These are phyloP conservation scores for Gymnoscelis rufifasciata DNA, from an alignment of 2,888 invertebrate genomes.

Conservation along the genomic window DNA sequence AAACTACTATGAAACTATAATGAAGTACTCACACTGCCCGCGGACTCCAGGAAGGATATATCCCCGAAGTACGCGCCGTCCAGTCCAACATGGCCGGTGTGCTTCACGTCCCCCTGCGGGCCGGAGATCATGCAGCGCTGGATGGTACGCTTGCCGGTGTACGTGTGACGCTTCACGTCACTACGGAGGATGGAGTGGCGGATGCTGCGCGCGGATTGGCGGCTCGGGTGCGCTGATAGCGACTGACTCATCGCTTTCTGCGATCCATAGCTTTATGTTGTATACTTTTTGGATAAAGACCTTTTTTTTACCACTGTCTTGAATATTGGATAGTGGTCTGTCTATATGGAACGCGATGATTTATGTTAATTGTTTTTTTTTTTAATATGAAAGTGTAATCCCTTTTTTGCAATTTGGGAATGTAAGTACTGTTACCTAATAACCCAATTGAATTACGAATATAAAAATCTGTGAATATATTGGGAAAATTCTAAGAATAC, in stretches of 20 bases:
- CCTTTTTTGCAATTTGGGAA: too few species aligned
- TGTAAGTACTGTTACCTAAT: too few species aligned
- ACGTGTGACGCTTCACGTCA: constrained; percentile 72
- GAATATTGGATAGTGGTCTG: too few species aligned
- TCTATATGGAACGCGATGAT: too few species aligned
- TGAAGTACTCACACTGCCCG: constrained; percentile 59
- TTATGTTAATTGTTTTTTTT: too few species aligned
- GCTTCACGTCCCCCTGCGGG: constrained; percentile 97
- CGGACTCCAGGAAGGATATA: constrained; percentile 81
- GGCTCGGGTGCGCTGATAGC: constrained; percentile 55
- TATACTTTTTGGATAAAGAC: neutral
- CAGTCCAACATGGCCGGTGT: constrained; percentile 96
- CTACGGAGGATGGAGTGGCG: constrained; percentile 66
- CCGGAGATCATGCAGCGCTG: constrained; percentile 96
- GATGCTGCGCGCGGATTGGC: constrained; percentile 53
- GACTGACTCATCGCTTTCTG: constrained; percentile 40
- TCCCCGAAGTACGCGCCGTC: constrained; percentile 99
- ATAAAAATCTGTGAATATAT: too few species aligned
- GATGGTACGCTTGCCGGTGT: constrained; percentile 82
- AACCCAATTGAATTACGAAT: too few species aligned
- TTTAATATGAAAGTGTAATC: too few species aligned
- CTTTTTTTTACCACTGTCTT: too few species aligned
- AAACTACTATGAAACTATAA: too few species aligned
- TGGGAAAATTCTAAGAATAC: too few species aligned
- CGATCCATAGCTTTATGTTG: constrained; percentile 37